Base-by-base conservation (phyloP, 2,113 vertebrate species). In the Gymnorhina tibicen region DNA sequence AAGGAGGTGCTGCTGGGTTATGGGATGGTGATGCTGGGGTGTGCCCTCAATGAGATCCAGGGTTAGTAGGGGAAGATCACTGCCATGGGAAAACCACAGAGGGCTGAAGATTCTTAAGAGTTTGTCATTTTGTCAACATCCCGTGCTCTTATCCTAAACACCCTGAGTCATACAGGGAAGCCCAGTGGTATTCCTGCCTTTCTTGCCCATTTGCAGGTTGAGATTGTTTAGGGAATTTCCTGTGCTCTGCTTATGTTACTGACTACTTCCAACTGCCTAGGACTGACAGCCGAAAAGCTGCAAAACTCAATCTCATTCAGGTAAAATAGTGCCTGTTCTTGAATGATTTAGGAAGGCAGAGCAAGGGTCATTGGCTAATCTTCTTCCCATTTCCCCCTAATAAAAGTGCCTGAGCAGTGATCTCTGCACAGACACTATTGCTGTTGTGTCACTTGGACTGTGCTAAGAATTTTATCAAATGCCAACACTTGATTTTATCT, bases 151-250 rank as follows among this genome's bases (percentile, higher is more conserved):
- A 9, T 8, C 52, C 52, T 8, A 1, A 26, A 19, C 33, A 8
- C 46, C 46, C 37, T 1, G 8, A 22, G 37, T 2, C 13, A 1
- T 1, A 1, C 26, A 32, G 62, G 44, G 46, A 6, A 22, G 33
- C 18, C 63, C 46, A 28, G 46, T 1, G 52, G 11, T 6, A 1
- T 3, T 52, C 33, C 46, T 68, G 53, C 27, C 14, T 44, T 26
- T 22, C 37, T 6, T 44, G 18, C 13, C 35, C 7, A 1, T 16
- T 35, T 59, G 21, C 33, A 52, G 27, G 7, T 1, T 22, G 37
- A 15, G 28, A 10, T 82, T 73, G 6, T 44, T 49, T 10, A 23
- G 13, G 18, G 9, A 1, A 35, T 63, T 76, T 76, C 27, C 11
- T 64, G 3, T 37, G 39, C 27, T 80, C 50, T 85, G 30, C 17